Percentiles rank a stretch among this genome's conserved stretches.
Evolutionary conservation across 2,113 vertebrate genomes (phyloP).

Genomic region (Mesoclemmys tuberculata): DNA sequence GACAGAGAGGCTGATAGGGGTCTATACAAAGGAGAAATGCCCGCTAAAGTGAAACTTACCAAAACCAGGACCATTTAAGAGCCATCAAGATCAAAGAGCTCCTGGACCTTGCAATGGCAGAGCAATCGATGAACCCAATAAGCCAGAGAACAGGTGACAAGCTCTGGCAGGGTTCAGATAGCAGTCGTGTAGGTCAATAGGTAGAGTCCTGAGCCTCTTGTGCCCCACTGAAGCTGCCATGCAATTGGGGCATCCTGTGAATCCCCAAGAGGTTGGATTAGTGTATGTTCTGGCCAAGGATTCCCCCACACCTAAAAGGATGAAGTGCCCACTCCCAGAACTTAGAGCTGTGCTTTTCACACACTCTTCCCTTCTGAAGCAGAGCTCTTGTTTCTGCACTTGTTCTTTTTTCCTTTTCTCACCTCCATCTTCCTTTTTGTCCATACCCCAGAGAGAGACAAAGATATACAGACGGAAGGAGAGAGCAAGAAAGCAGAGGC

Average conservation of each 20-base stretch:
- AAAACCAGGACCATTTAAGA: not conserved
- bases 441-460: not conserved
- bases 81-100: not conserved
- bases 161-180: not conserved
- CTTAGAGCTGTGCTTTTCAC: not conserved
- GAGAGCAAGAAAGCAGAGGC: not conserved
- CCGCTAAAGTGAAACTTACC: not conserved
- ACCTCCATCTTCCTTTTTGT: not conserved
- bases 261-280: not conserved
- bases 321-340: not conserved
- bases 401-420: not conserved
- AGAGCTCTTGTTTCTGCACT: not conserved
- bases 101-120: not conserved
- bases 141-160: not conserved
- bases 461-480: not conserved
- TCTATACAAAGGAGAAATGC: not conserved
- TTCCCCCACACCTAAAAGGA: not conserved
- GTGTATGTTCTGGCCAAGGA: not conserved
- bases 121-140: not conserved
- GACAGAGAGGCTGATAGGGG: not conserved
- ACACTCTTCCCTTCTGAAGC: not conserved
- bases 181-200: not conserved
- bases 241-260: not conserved
- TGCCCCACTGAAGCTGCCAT: too few relatives aligned
- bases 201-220: not conserved